Percentiles rank a stretch among this genome's conserved stretches.
phyloP scores from a whole-genome alignment of 2,113 vertebrate species.

The Neomonachus schauinslandi region DNA sequence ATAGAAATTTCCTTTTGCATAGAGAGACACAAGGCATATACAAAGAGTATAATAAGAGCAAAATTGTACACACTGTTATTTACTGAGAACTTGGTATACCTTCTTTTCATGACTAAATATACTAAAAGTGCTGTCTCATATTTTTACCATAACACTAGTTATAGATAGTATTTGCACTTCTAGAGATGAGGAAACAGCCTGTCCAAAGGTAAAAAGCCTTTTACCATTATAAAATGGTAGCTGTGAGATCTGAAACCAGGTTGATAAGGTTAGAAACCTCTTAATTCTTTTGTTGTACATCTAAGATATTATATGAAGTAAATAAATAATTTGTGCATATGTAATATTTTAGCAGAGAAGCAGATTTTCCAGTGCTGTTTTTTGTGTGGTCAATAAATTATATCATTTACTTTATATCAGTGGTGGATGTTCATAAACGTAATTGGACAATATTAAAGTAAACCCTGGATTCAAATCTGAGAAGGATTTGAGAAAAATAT shows the following conservation, averaged over 20 bases:
- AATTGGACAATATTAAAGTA: conserved; percentile 13
- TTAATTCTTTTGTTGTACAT: neutral
- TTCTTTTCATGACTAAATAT: neutral
- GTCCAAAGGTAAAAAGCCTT: neutral
- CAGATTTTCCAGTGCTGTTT: neutral
- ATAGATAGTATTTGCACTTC: neutral
- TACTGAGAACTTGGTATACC: neutral
- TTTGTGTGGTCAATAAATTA: neutral
- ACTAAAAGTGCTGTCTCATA: neutral
- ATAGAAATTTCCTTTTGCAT: neutral
- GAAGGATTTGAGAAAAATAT: neutral
- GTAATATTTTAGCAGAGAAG: neutral
- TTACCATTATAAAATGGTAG: neutral
- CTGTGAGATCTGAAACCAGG: neutral
- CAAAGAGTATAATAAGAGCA: neutral
- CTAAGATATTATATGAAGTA: neutral
- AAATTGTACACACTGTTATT: neutral
- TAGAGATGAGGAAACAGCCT: neutral
- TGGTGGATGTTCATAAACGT: neutral
- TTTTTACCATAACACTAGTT: neutral
- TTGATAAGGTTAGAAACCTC: neutral
- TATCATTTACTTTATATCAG: neutral
- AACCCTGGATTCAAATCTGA: conserved; percentile 58
- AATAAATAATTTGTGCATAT: neutral
- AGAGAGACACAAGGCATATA: neutral